Evolutionary conservation across 1,140 invertebrate species (phyloP), one percentile per base, ranked within the genome.

Genomic region (Proales similis): DNA sequence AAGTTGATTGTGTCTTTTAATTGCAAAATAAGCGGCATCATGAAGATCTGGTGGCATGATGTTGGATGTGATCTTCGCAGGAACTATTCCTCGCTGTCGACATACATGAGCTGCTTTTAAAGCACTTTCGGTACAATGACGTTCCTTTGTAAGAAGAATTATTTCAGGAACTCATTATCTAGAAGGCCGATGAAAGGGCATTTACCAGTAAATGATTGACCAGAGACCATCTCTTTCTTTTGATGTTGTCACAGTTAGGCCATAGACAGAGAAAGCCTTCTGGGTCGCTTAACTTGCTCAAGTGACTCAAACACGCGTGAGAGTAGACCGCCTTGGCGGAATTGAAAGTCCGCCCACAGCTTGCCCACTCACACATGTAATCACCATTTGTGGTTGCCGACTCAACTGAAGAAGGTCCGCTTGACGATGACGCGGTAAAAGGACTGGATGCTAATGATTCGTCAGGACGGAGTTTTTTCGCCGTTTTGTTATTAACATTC

Each of bases 11-110:
- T 73, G 72, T 19, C 73, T 64, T 63, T 67, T 66, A 30, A 75
- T 73, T 27, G 73, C 73, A 61, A 73, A 72, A 57, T 69, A 65
- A n/a, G 73, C 73, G 64, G 73, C 73, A 67, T 75, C 71, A 20
- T 66, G 64, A 32, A 71, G 70, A 48, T 74, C 7, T 43, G 14
- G 4, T 42, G 14, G 27, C 24, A 26, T 9, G 6, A 24, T 14
- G 32, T 20, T 46, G 27, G 26, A 26, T 61, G 39, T 61, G 20
- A 2, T 61, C 38, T 61, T 63, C 27, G 61, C 53, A 49, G 66
- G 65, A 42, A 65, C 33, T 29, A 68, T 60, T 51, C 24, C 38
- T 49, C 68, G 66, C 42, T 68, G 67, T 33, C 71, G 63, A 38
- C 67, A 43, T 26, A 68, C 61, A 7, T 64, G 63, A 12, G 71